Evolutionary conservation across 2,113 vertebrate species (phyloP), one percentile per base, ranked within the genome.

Genomic region (Anhinga rufa): DNA sequence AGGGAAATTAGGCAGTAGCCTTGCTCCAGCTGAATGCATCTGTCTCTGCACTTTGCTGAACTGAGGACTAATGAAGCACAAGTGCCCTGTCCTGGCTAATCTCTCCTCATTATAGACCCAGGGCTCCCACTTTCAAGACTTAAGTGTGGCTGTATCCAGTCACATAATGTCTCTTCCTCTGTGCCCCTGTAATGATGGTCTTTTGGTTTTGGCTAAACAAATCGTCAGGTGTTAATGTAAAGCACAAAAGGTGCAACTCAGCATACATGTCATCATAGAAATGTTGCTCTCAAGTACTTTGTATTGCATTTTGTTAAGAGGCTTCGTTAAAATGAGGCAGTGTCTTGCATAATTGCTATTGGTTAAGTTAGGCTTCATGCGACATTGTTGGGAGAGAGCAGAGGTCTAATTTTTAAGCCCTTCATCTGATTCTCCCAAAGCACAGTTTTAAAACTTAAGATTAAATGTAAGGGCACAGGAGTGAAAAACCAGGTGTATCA

Each of bases 221-320:
- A 64, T 51, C 44, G n/a, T 8, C 34, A 34, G 14, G 32, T 18
- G 10, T 7, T 17, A 34, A 5, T 9, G 24, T 29, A 36, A 57
- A 74, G 31, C 34, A 42, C 31, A 48, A 26, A 46, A 61, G 24
- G 29, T 69, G 36, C 31, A 77, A 24, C 12, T 83, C 64, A 10
- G 13, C 3, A 0, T 22, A 25, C 0, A 0, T 28, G 52, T 44
- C 36, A 29, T 14, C 21, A 36, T 4, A 4, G 55, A 66, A 78
- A 9, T 10, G 24, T 32, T 71, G 44, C 42, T 49, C 21, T 36
- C 24, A 1, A 9, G 8, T 26, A 16, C 66, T 66, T 57, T 31
- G 34, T 8, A 9, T 9, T 61, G 54, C 58, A 51, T 24, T 88
- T 86, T 86, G 38, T 72, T 31, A 31, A 75, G 51, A 65, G 52